phyloP scores from a whole-genome alignment of 2,797 vertebrate species.

The Poecilia velifera region DNA sequence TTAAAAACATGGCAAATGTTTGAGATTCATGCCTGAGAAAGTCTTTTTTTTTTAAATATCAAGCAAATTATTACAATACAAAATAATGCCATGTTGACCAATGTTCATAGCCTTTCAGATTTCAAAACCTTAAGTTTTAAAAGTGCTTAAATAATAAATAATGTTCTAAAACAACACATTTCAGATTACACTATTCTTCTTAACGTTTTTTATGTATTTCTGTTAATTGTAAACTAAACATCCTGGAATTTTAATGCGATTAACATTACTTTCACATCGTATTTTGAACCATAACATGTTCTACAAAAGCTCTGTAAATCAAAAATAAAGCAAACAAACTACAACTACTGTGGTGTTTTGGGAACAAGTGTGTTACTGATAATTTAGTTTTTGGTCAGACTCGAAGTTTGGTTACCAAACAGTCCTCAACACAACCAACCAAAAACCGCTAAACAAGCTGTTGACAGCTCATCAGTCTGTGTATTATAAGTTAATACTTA shows the following conservation, averaged over 20 bases:
- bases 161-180: background rate
- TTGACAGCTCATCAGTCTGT: background rate
- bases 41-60: background rate
- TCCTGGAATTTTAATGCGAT: too few relatives aligned
- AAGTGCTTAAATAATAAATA: background rate
- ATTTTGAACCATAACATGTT: background rate
- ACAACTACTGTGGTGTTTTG: background rate
- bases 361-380: background rate
- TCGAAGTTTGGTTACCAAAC: slow-evolving; percentile 7
- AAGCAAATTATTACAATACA: too few relatives aligned
- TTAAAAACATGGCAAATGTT: background rate
- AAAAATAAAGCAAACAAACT: background rate
- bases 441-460: slow-evolving; percentile 1
- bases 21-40: background rate
- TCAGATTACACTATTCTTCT: background rate
- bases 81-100: too few relatives aligned
- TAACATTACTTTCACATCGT: background rate
- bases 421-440: background rate
- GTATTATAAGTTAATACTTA: background rate
- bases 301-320: background rate
- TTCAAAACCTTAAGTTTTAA: background rate
- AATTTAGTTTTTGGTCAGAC: background rate
- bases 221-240: background rate
- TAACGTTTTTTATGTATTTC: background rate
- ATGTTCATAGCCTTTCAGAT: too few relatives aligned